Evolutionary conservation across 2,888 invertebrate species (phyloP).

Genomic region (Epsilonema sp.): DNA sequence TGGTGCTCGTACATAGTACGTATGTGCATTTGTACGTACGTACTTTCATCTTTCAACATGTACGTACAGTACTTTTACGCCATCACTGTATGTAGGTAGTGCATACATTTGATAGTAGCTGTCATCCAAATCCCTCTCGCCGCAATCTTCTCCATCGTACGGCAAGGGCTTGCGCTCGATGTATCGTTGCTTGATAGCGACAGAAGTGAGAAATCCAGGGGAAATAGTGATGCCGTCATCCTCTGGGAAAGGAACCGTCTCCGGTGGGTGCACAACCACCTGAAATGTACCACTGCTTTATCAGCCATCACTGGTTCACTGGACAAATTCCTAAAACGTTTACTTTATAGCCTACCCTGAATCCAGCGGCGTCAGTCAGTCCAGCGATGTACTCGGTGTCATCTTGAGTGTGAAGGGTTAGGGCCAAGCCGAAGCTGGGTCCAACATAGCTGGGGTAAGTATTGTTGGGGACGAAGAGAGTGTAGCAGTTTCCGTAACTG

Average conservation of each 20-base stretch:
- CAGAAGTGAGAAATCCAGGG: conserved; percentile 4
- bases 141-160: conserved; percentile 7
- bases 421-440: conserved; percentile 3
- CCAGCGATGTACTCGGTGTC: conserved; percentile 1
- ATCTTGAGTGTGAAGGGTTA: conserved; percentile 3
- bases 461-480: conserved; percentile 1
- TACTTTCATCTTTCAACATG: too few relatives aligned
- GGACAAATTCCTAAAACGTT: too few relatives aligned
- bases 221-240: conserved; percentile 7
- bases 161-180: conserved; percentile 7
- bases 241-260: conserved; percentile 7
- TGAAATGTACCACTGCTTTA: neutral
- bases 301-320: too few relatives aligned
- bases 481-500: conserved; percentile 8
- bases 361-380: conserved; percentile 2
- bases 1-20: too few relatives aligned
- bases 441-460: conserved; percentile 1
- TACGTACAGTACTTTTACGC: too few relatives aligned
- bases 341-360: too few relatives aligned
- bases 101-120: neutral
- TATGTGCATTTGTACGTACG: too few relatives aligned
- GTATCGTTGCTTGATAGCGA: conserved; percentile 1
- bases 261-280: conserved; percentile 6
- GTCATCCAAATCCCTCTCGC: neutral
- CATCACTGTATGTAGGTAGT: too few relatives aligned